These are phyloP conservation scores for Varanus salvator DNA, from an alignment of 2,113 vertebrate genomes.

Conservation along the genomic window DNA sequence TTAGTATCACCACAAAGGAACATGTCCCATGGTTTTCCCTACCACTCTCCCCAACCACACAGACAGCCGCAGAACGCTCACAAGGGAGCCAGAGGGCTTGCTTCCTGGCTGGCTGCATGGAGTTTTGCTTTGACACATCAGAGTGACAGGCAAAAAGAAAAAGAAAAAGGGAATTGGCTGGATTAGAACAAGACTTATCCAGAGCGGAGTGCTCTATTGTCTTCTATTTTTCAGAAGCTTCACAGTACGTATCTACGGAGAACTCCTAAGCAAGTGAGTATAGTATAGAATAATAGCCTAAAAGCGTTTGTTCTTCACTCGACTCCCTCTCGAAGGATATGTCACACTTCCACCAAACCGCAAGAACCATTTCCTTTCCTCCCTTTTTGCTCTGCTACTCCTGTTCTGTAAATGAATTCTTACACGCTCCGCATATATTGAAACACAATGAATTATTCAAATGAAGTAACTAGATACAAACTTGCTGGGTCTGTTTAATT, in stretches of 20 bases:
- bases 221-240: not conserved
- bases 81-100: not conserved
- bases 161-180: too few relatives aligned
- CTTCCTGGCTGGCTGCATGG: not conserved
- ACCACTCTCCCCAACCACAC: too few relatives aligned
- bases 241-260: too few relatives aligned
- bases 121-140: not conserved
- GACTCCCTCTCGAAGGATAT: not conserved
- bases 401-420: not conserved
- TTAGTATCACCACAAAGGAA: not conserved
- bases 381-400: not conserved
- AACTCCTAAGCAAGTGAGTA: too few relatives aligned
- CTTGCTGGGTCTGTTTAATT: constrained; percentile 8
- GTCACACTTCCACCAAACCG: not conserved
- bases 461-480: not conserved
- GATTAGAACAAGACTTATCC: not conserved
- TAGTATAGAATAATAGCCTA: too few relatives aligned
- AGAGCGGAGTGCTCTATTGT: not conserved
- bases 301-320: not conserved
- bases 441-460: constrained; percentile 9
- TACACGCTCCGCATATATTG: not conserved
- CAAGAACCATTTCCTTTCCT: not conserved
- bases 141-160: not conserved
- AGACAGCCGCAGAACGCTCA: not conserved
- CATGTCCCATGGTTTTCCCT: not conserved